These are phyloP conservation scores for Enteromius paludinosus DNA, from an alignment of 2,797 vertebrate species.

Conservation along the genomic window DNA sequence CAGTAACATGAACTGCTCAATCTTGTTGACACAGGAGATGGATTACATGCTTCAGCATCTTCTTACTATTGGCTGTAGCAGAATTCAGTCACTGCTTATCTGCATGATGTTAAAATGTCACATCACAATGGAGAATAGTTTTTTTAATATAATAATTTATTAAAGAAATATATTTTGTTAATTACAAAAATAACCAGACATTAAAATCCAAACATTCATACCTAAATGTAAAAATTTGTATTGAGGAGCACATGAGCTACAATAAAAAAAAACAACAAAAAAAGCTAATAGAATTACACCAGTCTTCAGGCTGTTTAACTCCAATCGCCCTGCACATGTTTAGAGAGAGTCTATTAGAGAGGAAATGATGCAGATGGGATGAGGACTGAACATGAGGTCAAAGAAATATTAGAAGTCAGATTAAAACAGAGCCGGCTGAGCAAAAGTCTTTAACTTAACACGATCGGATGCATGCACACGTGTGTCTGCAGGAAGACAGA, in stretches of 20 bases:
- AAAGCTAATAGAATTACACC: neutral
- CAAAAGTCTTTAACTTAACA: constrained; percentile 23
- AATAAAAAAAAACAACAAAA: neutral
- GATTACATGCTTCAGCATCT: constrained; percentile 7
- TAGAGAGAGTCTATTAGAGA: constrained; percentile 68
- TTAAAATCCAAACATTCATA: neutral
- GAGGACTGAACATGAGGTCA: constrained; percentile 62
- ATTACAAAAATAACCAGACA: neutral
- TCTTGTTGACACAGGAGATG: neutral
- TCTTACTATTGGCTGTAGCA: neutral
- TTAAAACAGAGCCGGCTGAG: constrained; percentile 12
- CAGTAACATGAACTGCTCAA: neutral
- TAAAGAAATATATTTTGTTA: neutral
- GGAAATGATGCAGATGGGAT: constrained; percentile 54
- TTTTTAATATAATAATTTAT: neutral
- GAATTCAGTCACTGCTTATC: neutral
- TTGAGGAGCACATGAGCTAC: neutral
- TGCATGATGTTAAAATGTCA: neutral
- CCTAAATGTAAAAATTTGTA: neutral
- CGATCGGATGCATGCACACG: constrained; percentile 15
- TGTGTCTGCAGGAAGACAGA: constrained; percentile 26
- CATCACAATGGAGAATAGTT: neutral
- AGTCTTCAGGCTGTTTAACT: constrained; percentile 1
- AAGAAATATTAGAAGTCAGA: constrained; percentile 58
- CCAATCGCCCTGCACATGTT: constrained; percentile 41